Evolutionary conservation across 2,113 vertebrate species (phyloP), one percentile per base, ranked within the genome.

Genomic region (Crypturellus undulatus): DNA sequence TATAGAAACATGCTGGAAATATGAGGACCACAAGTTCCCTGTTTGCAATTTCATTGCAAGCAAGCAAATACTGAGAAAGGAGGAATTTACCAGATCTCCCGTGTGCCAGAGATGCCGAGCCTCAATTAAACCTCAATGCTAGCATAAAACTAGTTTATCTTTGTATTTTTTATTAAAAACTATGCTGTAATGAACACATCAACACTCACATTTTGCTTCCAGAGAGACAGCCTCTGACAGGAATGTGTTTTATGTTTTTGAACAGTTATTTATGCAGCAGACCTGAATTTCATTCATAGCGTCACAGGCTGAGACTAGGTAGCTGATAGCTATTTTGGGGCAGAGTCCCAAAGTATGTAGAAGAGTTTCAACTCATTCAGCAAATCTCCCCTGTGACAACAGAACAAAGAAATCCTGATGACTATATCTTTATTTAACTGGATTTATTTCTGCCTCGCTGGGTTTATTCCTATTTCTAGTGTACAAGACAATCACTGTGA

Each of bases 391-490:
- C 30, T 83, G 38, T 84, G 89, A 82, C 11, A 90, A 67, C 32
- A 76, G 12, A 7, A 65, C 18, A n/a, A 80, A 65, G 79, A 82
- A 63, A 79, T 13, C 16, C 58, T 67, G 40, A 92, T 73, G 32
- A 80, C 40, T 85, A 24, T 49, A 68, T 8, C 18, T 45, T 32
- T 68, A 51, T 24, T 36, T 34, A 49, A 24, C 32, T 36, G 60
- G 16, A 52, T 71, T 52, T 34, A 71, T 71, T 93, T 84, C 72
- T 94, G 47, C 47, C 34, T 36, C 8, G 8, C 11, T 36, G 60
- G 16, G 26, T 71, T 71, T 34, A 71, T 71, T 93, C 81, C 72
- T 94, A 90, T 88, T 95, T 90, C 79, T 85, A 75, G 87, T 56
- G 91, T 82, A 42, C 2, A n/a, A 86, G 84, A 78, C 51, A 95